Base-by-base conservation (phyloP, 2,797 vertebrate genomes). In the Florisuga fusca region DNA sequence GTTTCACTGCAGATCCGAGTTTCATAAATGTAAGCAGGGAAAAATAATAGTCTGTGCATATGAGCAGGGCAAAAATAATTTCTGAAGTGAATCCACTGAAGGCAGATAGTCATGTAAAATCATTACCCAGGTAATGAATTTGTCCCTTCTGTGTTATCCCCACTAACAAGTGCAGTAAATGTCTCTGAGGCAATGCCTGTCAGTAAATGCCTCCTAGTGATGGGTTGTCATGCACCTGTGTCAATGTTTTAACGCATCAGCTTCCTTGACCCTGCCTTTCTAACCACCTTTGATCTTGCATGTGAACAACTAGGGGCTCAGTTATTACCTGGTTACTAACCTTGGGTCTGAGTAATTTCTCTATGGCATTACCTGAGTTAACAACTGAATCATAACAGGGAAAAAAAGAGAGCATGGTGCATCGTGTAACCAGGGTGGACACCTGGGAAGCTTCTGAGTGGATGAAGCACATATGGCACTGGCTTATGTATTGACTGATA, bases 81-180 rank as follows among this genome's bases (percentile, higher is more conserved):
- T 66, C 82, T 62, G 27, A 46, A 87, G 25, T 75, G 14, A 68
- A 66, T 29, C 46, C 50, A 68, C 15, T 62, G 62, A 59, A 83
- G 34, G 26, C 12, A 93, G 69, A 77, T 53, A 53, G 25, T 53
- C 62, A 68, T 41, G 74, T 64, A 68, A 89, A 93, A 80, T 80
- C 87, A 61, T 93, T 87, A 87, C 3, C 23, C 41, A 45, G 55
- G 51, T 85, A 93, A 94, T 91, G 31, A 91, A 78, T 73, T 83
- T 76, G 19, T 25, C 25, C 69, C 3, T 90, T 88, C 38, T 87
- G 63, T 74, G 8, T 72, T 85, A 77, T 43, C 64, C 54, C 43
- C 38, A 59, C 31, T 80, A 77, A 88, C 68, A 72, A 0, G 0
- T 43, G 43, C 61, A 77, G 36, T 71, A 85, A 92, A 87, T 31